Conservation (phyloP, 2,888 invertebrate species). For the Thelaira solivaga region DNA sequence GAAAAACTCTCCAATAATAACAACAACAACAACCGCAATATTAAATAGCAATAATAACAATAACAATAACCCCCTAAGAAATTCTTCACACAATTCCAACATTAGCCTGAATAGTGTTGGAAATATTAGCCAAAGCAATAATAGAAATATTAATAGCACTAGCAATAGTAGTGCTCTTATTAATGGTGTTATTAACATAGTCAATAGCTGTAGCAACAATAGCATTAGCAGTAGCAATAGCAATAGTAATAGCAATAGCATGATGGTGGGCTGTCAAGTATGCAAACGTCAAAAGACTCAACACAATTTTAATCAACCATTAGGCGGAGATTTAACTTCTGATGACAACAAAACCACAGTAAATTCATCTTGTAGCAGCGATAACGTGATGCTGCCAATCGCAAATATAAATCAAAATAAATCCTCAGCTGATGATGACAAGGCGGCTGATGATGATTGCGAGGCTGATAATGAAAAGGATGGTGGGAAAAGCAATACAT, state of each 20-base stretch:
- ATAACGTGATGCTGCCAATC: background rate
- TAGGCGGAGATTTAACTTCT: slow-evolving; percentile 17
- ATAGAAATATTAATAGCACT: background rate
- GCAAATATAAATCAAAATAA: slow-evolving; percentile 10
- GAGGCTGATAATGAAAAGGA: slow-evolving; percentile 51
- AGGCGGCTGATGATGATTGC: slow-evolving; percentile 32
- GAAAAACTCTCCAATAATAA: slow-evolving; percentile 58
- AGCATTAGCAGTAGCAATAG: background rate
- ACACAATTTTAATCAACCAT: slow-evolving; percentile 69
- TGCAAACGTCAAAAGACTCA: slow-evolving; percentile 77
- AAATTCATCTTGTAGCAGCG: background rate
- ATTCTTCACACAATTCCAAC: slow-evolving; percentile 14
- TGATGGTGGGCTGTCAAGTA: slow-evolving; percentile 71
- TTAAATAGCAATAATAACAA: slow-evolving; percentile 47
- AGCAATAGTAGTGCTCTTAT: background rate
- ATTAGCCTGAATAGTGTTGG: background rate
- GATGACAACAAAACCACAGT: slow-evolving; percentile 23
- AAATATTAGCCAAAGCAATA: slow-evolving; percentile 2
- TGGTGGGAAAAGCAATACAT: slow-evolving; percentile 36
- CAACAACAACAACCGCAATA: slow-evolving; percentile 64
- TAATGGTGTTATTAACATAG: slow-evolving; percentile 12
- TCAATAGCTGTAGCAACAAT: background rate
- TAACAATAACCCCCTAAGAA: slow-evolving; percentile 44
- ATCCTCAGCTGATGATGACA: slow-evolving; percentile 1
- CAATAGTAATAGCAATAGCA: background rate